These are phyloP conservation scores for Drosophila lutescens DNA, from an alignment of 2,888 invertebrate genomes.

Conservation along the genomic window DNA sequence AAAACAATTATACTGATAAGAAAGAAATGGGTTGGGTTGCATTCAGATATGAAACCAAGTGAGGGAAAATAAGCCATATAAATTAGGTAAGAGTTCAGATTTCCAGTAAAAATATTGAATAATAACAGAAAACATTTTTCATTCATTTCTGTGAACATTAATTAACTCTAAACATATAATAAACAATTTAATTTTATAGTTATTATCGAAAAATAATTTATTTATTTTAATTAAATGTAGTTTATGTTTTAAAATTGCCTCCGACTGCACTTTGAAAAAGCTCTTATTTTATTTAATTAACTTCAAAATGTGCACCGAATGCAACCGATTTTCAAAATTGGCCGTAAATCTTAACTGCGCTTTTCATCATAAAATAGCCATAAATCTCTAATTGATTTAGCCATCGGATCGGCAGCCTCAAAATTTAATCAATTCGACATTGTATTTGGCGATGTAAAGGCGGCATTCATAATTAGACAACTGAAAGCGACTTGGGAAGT, in stretches of 20 bases:
- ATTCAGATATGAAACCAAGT: conserved; percentile 7
- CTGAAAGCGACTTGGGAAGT: conserved; percentile 20
- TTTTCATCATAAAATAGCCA: conserved; percentile 6
- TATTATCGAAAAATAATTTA: not conserved
- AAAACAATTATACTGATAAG: conserved; percentile 8
- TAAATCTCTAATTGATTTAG: conserved; percentile 47
- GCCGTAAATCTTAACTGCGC: conserved; percentile 9
- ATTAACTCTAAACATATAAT: not conserved
- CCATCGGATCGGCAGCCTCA: conserved; percentile 22
- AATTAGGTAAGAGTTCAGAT: not conserved
- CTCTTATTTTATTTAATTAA: not conserved
- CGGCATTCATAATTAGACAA: conserved; percentile 34
- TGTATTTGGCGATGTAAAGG: conserved; percentile 19
- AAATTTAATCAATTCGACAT: conserved; percentile 37
- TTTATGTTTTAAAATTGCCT: not conserved
- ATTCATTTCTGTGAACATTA: not conserved
- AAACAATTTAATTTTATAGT: too few relatives aligned
- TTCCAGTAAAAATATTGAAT: not conserved
- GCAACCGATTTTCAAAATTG: not conserved
- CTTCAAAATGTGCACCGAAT: not conserved
- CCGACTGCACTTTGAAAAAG: not conserved
- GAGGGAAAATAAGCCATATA: not conserved
- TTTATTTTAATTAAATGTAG: not conserved
- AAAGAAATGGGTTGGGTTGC: conserved; percentile 3
- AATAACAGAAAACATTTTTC: not conserved